A percentile compares a stretch with the other conserved stretches of the same genome.
Evolutionary conservation across 1,140 invertebrate genomes (phyloP).

Genomic region (Zaprionus lachaisei): DNA sequence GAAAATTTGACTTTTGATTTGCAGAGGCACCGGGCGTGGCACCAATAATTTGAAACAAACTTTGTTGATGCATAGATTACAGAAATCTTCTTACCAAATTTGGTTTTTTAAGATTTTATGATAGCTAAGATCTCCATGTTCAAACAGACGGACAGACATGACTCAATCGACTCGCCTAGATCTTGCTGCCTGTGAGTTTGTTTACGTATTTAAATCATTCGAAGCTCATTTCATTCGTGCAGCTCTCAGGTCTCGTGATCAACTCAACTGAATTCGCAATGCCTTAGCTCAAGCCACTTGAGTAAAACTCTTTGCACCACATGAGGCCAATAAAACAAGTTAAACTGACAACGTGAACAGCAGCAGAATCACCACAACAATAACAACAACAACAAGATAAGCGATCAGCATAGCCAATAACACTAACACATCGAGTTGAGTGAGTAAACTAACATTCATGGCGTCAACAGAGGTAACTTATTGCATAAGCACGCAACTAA

Average conservation of each 20-base stretch:
- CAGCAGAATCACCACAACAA: conserved; percentile 24
- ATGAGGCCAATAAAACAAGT: conserved; percentile 65
- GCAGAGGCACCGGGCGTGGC: too few relatives aligned
- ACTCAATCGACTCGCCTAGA: too few relatives aligned
- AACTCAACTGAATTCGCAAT: conserved; percentile 9
- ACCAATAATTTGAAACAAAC: too few relatives aligned
- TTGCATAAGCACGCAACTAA: conserved; percentile 50
- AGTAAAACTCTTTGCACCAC: conserved; percentile 69
- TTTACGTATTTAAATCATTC: background rate
- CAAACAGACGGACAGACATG: too few relatives aligned
- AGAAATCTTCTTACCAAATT: too few relatives aligned
- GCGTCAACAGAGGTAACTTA: conserved; percentile 54
- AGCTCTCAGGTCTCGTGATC: too few relatives aligned
- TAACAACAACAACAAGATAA: conserved; percentile 18
- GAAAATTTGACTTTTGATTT: too few relatives aligned
- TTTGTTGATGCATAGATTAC: too few relatives aligned
- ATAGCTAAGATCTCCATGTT: too few relatives aligned
- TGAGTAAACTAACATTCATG: conserved; percentile 49
- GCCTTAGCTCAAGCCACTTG: conserved; percentile 57
- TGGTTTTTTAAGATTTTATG: too few relatives aligned
- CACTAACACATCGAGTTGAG: conserved; percentile 37
- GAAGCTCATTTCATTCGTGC: background rate
- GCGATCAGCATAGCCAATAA: background rate
- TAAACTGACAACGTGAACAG: conserved; percentile 62
- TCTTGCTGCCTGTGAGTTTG: background rate